A percentile compares a stretch with the other conserved stretches of the same genome.
Conservation (phyloP, 2,888 invertebrate genomes). For the Pollenia amentaria region DNA sequence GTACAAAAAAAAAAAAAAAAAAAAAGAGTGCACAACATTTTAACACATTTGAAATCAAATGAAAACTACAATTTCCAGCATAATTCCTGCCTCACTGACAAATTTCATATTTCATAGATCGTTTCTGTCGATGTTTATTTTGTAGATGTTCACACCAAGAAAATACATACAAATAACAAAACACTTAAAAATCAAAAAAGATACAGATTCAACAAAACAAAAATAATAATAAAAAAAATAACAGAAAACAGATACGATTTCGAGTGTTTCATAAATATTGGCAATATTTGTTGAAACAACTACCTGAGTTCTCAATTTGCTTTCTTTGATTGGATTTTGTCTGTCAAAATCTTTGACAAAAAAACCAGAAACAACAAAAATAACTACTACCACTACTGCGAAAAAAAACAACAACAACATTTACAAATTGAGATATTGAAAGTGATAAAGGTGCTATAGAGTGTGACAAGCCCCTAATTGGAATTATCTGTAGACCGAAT, state of each 20-base stretch:
- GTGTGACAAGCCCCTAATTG: conserved; percentile 81
- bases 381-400: conserved; percentile 44
- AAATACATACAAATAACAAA: conserved; percentile 24
- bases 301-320: conserved; percentile 60
- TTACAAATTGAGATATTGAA: conserved; percentile 42
- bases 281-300: conserved; percentile 41
- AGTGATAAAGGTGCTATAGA: conserved; percentile 64
- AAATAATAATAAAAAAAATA: conserved; percentile 23
- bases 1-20: neutral
- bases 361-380: conserved; percentile 1
- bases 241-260: conserved; percentile 55
- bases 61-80: conserved; percentile 8
- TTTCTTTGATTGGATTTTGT: conserved; percentile 82
- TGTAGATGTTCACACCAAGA: conserved; percentile 66
- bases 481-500: conserved; percentile 82
- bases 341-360: conserved; percentile 68
- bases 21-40: conserved; percentile 43
- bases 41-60: conserved; percentile 29
- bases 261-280: conserved; percentile 70
- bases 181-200: conserved; percentile 41
- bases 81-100: conserved; percentile 43
- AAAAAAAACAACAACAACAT: conserved; percentile 7
- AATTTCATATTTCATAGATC: conserved; percentile 59
- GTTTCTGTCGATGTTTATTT: conserved; percentile 50
- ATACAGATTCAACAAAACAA: conserved; percentile 37